Percentiles rank a stretch among this genome's conserved stretches.
phyloP scores from a whole-genome alignment of 2,113 vertebrate species.

The Carettochelys insculpta region DNA sequence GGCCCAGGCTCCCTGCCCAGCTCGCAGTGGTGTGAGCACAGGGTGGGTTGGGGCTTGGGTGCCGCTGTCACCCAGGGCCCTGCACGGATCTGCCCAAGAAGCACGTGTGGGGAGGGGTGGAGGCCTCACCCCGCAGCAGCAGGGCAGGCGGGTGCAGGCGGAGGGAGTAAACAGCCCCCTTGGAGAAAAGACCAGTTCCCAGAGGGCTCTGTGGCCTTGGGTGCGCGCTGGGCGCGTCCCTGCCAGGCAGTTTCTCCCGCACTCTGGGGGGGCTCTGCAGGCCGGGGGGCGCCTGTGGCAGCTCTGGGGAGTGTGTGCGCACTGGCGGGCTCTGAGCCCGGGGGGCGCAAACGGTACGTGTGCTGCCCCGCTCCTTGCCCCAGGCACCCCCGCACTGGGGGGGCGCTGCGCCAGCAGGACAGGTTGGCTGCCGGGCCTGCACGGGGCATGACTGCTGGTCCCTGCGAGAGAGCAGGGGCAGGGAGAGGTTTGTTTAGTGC shows the following conservation, averaged over 20 bases:
- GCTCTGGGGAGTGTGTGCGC: no score
- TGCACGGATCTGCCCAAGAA: not conserved
- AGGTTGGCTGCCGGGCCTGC: conserved; percentile 35
- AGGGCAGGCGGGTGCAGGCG: not conserved
- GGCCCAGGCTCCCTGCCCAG: no score
- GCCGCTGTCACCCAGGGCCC: no score
- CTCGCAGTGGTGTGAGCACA: no score
- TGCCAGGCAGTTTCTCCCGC: not conserved
- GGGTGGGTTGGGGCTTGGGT: no score
- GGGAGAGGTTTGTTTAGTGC: conserved; percentile 64
- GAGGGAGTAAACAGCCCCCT: no score
- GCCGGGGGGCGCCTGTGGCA: no score
- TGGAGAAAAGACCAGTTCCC: not conserved
- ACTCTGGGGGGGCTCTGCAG: no score
- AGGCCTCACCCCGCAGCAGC: not conserved
- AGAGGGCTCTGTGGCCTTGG: not conserved
- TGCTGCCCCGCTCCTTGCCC: fast-evolving
- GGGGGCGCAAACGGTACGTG: not conserved
- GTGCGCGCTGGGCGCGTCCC: not conserved
- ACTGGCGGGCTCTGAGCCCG: not conserved
- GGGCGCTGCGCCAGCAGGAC: conserved; percentile 19
- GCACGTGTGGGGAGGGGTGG: not conserved
- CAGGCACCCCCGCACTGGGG: not conserved
- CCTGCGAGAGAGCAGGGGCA: conserved; percentile 40
- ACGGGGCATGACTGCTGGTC: conserved; percentile 2